These are phyloP conservation scores for Matsumyia berberina DNA, from an alignment of 2,888 invertebrate species.

Conservation along the genomic window DNA sequence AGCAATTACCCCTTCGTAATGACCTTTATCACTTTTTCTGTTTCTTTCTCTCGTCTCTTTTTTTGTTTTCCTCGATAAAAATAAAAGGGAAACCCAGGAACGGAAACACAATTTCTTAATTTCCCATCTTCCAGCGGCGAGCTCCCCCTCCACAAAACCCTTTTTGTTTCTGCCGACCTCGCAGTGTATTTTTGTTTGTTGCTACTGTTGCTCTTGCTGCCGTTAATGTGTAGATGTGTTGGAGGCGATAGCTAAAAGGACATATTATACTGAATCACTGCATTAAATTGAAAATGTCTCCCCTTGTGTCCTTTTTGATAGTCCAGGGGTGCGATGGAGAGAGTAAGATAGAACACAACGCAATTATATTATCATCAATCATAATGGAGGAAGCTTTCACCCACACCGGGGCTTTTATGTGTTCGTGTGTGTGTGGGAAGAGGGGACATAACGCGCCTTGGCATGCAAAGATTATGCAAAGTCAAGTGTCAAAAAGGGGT, in stretches of 20 bases:
- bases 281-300: slow-evolving; percentile 68
- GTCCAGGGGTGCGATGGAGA: not conserved
- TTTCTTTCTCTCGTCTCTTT: slow-evolving; percentile 17
- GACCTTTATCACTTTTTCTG: slow-evolving; percentile 61
- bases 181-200: slow-evolving; percentile 9
- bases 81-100: not conserved
- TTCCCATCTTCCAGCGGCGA: slow-evolving; percentile 37
- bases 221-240: slow-evolving; percentile 10
- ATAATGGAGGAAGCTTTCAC: slow-evolving; percentile 52
- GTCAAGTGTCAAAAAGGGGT: slow-evolving; percentile 71
- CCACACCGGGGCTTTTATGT: not conserved
- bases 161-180: not conserved
- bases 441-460: slow-evolving; percentile 5
- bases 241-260: slow-evolving; percentile 45
- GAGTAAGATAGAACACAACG: slow-evolving; percentile 29
- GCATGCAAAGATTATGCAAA: slow-evolving; percentile 65
- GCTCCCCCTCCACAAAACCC: slow-evolving; percentile 10
- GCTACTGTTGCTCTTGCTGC: slow-evolving; percentile 6
- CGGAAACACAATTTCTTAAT: slow-evolving; percentile 62
- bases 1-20: slow-evolving; percentile 70
- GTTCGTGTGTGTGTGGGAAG: not conserved
- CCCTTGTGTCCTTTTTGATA: slow-evolving; percentile 11
- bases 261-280: slow-evolving; percentile 71
- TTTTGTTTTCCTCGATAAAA: slow-evolving; percentile 28
- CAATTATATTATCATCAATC: slow-evolving; percentile 76